A percentile compares a stretch with the other conserved stretches of the same genome.
phyloP scores from a whole-genome alignment of 2,888 invertebrate genomes.

The Caradrina clavipalpis region DNA sequence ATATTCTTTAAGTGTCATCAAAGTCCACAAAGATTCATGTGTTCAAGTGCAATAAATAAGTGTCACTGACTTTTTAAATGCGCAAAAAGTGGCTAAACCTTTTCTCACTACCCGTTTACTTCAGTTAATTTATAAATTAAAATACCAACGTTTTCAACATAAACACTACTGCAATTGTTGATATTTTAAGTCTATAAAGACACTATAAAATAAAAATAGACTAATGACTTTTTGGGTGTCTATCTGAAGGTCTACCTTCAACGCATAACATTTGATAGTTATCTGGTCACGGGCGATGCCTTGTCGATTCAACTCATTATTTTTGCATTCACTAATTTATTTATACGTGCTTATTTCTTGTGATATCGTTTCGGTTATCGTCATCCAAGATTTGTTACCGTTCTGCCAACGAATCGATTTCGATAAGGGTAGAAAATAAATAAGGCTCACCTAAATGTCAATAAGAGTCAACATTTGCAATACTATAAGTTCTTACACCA shows the following conservation, averaged over 20 bases:
- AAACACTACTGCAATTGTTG: constrained; percentile 3
- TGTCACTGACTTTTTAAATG: constrained; percentile 31
- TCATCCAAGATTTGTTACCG: constrained; percentile 19
- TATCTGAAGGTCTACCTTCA: constrained; percentile 70
- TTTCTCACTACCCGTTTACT: constrained; percentile 20
- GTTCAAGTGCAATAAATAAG: background rate
- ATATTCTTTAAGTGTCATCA: no score
- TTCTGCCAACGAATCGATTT: background rate
- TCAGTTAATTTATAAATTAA: constrained; percentile 12
- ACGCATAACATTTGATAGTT: constrained; percentile 65
- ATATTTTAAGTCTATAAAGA: constrained; percentile 6
- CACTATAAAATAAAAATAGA: constrained; percentile 34
- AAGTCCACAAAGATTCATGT: background rate
- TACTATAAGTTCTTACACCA: constrained; percentile 42
- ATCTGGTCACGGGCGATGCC: constrained; percentile 70
- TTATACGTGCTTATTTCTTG: background rate
- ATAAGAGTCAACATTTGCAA: constrained; percentile 30
- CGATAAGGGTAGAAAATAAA: background rate
- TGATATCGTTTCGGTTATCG: constrained; percentile 50
- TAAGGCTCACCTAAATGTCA: background rate
- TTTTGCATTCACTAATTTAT: constrained; percentile 69
- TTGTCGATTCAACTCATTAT: constrained; percentile 68
- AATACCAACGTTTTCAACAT: background rate
- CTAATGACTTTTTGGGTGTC: constrained; percentile 46
- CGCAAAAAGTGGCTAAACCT: constrained; percentile 31